A percentile compares a stretch with the other conserved stretches of the same genome.
phyloP scores from a whole-genome alignment of 2,888 invertebrate genomes.

The Trichogramma evanescens region DNA sequence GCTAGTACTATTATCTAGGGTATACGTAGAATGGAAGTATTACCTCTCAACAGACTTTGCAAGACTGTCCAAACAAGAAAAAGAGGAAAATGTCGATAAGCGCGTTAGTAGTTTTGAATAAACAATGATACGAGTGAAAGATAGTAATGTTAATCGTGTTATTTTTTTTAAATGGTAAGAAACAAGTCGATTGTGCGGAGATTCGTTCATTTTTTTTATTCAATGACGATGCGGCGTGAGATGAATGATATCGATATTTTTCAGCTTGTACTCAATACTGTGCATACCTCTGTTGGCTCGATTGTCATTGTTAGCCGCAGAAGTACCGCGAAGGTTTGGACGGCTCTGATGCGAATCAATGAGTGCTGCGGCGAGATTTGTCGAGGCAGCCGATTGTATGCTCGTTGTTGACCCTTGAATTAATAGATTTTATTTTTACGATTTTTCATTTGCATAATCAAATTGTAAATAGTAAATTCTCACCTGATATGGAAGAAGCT shows the following conservation, averaged over 20 bases:
- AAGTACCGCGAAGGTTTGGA: conserved; percentile 39
- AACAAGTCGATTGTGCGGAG: background rate
- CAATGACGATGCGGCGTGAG: conserved; percentile 17
- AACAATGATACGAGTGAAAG: background rate
- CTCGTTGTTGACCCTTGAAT: conserved; percentile 42
- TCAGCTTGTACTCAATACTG: too few species aligned
- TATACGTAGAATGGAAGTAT: conserved; percentile 27
- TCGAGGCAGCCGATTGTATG: conserved; percentile 48
- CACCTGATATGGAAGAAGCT: conserved; percentile 42
- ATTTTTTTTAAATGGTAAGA: background rate
- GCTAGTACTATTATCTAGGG: conserved; percentile 22
- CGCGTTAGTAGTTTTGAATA: too few species aligned
- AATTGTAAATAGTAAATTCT: conserved; percentile 9
- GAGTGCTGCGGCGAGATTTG: conserved; percentile 55
- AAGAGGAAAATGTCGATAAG: conserved; percentile 12
- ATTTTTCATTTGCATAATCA: background rate
- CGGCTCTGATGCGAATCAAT: conserved; percentile 52
- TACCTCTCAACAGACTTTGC: conserved; percentile 42
- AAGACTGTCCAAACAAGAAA: conserved; percentile 38
- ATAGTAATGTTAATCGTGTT: background rate
- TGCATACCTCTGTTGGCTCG: conserved; percentile 43
- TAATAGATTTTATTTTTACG: background rate
- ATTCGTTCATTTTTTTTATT: too few species aligned
- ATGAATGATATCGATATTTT: conserved; percentile 30
- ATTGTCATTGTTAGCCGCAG: conserved; percentile 40